Percentiles rank a stretch among this genome's conserved stretches.
These are phyloP conservation scores for Chelonus formosanus DNA, from an alignment of 2,888 invertebrate species.

Conservation along the genomic window DNA sequence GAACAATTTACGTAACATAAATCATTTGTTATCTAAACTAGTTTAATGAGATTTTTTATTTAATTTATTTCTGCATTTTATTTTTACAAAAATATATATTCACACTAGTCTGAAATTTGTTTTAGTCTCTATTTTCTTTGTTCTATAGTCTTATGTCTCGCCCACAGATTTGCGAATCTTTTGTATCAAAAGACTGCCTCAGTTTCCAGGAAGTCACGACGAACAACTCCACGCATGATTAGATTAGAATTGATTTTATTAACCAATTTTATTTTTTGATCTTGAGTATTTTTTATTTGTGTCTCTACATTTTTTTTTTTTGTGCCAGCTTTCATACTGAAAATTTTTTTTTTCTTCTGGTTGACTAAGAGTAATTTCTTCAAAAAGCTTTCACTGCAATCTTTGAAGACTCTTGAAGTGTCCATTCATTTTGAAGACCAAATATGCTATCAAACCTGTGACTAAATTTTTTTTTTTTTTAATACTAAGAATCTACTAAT, in stretches of 20 bases:
- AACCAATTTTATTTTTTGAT: conserved; percentile 32
- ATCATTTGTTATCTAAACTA: too few species aligned
- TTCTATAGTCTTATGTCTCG: conserved; percentile 39
- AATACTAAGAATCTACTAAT: too few species aligned
- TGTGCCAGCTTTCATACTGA: neutral
- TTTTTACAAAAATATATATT: neutral
- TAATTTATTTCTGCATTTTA: conserved; percentile 12
- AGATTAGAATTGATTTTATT: conserved; percentile 52
- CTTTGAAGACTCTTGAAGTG: too few species aligned
- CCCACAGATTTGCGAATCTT: conserved; percentile 38
- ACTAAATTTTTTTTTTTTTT: too few species aligned
- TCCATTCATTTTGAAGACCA: too few species aligned
- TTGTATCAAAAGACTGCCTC: conserved; percentile 43
- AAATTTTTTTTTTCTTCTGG: too few species aligned
- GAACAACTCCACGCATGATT: conserved; percentile 48
- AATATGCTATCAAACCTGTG: too few species aligned
- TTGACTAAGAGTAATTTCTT: too few species aligned
- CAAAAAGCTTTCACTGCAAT: too few species aligned
- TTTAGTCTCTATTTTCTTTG: conserved; percentile 39
- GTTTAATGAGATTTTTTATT: conserved; percentile 15
- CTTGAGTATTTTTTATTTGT: conserved; percentile 11
- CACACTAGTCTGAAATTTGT: neutral
- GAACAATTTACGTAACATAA: too few species aligned
- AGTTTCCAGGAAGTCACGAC: conserved; percentile 55
- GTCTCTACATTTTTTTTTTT: conserved; percentile 2